Percentiles rank a stretch among this genome's conserved stretches.
These are phyloP conservation scores for Neodiprion pinetum DNA, from an alignment of 1,140 invertebrate genomes.

Conservation along the genomic window DNA sequence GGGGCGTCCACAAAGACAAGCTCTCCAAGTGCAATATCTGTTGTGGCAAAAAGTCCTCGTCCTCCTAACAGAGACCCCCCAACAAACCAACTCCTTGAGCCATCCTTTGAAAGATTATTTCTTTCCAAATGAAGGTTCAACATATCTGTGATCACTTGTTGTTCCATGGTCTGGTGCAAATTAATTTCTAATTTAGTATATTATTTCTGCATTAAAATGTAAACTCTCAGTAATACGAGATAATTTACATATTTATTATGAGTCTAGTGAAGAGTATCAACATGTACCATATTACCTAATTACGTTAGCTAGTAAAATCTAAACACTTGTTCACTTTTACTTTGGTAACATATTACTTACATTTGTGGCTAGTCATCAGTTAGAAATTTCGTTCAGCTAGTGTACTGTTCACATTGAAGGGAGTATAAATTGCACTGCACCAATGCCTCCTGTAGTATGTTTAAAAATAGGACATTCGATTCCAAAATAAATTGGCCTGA, in stretches of 20 bases:
- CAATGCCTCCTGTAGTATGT: not conserved
- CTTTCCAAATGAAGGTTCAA: slow-evolving; percentile 37
- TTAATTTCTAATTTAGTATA: too few relatives aligned
- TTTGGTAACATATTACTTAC: not conserved
- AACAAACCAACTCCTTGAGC: slow-evolving; percentile 48
- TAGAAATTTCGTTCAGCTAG: not conserved
- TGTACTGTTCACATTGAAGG: not conserved
- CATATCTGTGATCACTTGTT: slow-evolving; percentile 30
- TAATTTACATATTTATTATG: too few relatives aligned
- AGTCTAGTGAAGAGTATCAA: too few relatives aligned
- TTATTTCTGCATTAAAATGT: too few relatives aligned
- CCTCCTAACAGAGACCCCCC: slow-evolving; percentile 66
- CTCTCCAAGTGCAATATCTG: slow-evolving; percentile 70
- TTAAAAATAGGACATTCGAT: not conserved
- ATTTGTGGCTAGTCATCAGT: not conserved
- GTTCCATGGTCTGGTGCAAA: slow-evolving; percentile 28
- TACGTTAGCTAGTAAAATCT: too few relatives aligned
- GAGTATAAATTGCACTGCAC: not conserved
- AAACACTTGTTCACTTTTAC: not conserved
- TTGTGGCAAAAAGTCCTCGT: slow-evolving; percentile 70
- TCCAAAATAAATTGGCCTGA: not conserved
- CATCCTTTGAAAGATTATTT: slow-evolving; percentile 15
- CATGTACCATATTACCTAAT: too few relatives aligned
- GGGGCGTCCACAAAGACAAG: slow-evolving; percentile 73
- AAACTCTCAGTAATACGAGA: too few relatives aligned